Evolutionary conservation across 2,797 vertebrate genomes (phyloP).

Genomic region (Chaetophractus vellerosus): DNA sequence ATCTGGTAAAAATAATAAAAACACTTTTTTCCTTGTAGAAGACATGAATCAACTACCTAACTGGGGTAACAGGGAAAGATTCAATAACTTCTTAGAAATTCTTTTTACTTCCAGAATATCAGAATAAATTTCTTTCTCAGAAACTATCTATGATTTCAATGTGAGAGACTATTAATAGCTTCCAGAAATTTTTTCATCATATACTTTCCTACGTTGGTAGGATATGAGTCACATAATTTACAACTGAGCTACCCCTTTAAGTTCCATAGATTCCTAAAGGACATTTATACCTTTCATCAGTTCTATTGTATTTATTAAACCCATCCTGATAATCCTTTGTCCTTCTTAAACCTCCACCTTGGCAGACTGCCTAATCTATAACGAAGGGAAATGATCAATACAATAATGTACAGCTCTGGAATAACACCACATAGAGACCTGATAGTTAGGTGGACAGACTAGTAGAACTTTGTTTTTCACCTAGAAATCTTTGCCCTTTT

Average conservation of each 20-base stretch:
- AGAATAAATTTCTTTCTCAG: conserved; percentile 79
- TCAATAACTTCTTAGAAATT: conserved; percentile 78
- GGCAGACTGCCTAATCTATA: neutral
- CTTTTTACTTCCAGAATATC: conserved; percentile 67
- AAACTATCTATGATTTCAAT: conserved; percentile 71
- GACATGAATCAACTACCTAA: conserved; percentile 65
- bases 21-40: conserved; percentile 59
- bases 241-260: neutral
- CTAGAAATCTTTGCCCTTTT: conserved; percentile 49
- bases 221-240: conserved; percentile 72
- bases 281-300: neutral
- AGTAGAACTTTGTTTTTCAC: neutral
- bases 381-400: conserved; percentile 41
- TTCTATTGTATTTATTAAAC: neutral
- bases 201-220: conserved; percentile 56
- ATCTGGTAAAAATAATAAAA: conserved; percentile 68
- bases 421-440: neutral
- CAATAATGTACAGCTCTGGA: conserved; percentile 3
- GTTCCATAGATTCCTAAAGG: conserved; percentile 58
- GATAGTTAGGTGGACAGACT: neutral
- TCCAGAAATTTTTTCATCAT: conserved; percentile 66
- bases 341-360: neutral
- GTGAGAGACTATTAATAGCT: conserved; percentile 71
- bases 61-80: conserved; percentile 19
- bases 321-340: conserved; percentile 4